A percentile compares a stretch with the other conserved stretches of the same genome.
Conservation (phyloP, 2,888 invertebrate species). For the Chironomus riparius region DNA sequence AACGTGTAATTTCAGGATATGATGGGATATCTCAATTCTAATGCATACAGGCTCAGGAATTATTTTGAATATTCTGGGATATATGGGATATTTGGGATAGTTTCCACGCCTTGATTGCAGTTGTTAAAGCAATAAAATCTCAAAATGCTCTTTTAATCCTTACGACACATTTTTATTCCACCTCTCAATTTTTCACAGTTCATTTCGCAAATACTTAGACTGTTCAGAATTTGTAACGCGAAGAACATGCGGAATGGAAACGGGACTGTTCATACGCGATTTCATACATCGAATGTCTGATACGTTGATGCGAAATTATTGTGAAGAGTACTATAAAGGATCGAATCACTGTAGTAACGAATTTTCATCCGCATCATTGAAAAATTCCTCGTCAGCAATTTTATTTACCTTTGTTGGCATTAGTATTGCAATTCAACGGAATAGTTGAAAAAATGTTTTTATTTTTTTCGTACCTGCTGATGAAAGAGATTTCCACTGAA, state of each 20-base stretch:
- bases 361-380: slow-evolving; percentile 1
- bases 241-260: slow-evolving; percentile 62
- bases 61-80: no score
- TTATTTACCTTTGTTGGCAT: background rate
- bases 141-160: no score
- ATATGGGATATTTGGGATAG: no score
- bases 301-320: slow-evolving; percentile 44
- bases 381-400: background rate
- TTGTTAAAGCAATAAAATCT: no score
- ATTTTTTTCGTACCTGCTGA: no score
- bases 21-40: no score
- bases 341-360: background rate
- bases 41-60: no score
- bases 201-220: slow-evolving; percentile 67
- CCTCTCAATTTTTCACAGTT: slow-evolving; percentile 47
- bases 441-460: background rate
- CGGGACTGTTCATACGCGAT: slow-evolving; percentile 65
- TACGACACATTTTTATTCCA: background rate
- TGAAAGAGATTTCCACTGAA: no score
- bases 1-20: no score
- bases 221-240: slow-evolving; percentile 67
- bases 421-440: background rate
- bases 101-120: no score
- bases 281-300: slow-evolving; percentile 70
- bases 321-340: slow-evolving; percentile 17